Evolutionary conservation across 2,888 invertebrate species (phyloP), one percentile per base, ranked within the genome.

Genomic region (Pachliopta kotzebuea): DNA sequence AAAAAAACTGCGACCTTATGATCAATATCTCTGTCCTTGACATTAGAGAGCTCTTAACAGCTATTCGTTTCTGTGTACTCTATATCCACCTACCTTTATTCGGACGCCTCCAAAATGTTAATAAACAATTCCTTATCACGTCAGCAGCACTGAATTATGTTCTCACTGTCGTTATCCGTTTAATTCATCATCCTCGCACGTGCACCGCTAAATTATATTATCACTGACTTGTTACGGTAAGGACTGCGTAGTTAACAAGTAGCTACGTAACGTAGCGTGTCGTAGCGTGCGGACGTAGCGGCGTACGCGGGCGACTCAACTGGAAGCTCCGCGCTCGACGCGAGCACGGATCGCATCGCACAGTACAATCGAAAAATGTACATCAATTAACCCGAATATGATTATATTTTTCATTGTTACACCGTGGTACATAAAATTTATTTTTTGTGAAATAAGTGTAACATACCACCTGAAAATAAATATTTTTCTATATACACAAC

Each of bases 21-120:
- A 85, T 90, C 90, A 81, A 90, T 90, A 89, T 79, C 74, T 72
- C 75, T 84, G 89, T 85, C 90, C 90, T 90, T 90, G 90, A 89
- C 90, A 88, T 89, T 88, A 83, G 70, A 71, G 70, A 77, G 73
- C 69, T 70, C 74, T 75, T 74, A 76, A 76, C 72, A 75, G 69
- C 73, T 75, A 79, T 78, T 80, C 76, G 76, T 77, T 78, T 74
- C 75, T 79, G 72, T 65, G 80, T 81, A 81, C 77, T 77, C 72
- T 81, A 80, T 81, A 78, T 79, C 72, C 77, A 88, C 89, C 77
- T 76, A 89, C 88, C 88, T 89, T 80, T 70, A 66, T 58, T 67
- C 67, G 61, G 71, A 69, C 66, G 68, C 69, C 65, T 58, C 72
- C 70, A 70, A 76, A 65, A 58, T 65, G 57, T 57, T 57, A 54